Evolutionary conservation across 2,113 vertebrate genomes (phyloP), one percentile per base, ranked within the genome.

Genomic region (Platichthys stellatus): DNA sequence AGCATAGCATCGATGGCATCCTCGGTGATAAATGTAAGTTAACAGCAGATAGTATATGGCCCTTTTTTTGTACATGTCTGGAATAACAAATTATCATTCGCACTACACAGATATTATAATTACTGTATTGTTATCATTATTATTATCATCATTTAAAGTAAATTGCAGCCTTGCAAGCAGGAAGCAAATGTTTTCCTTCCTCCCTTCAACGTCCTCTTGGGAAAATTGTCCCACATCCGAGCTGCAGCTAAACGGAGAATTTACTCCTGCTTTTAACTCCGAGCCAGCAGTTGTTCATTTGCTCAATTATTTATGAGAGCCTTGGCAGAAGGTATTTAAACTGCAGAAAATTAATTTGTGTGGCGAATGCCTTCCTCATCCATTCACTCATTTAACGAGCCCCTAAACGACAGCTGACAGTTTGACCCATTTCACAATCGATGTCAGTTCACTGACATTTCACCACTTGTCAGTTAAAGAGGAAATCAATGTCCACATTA

Each of bases 1-100:
- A 99, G 83, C 98, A 99, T 93, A 99, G 98, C 93, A 99, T 99
- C 83, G 98, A 99, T 18, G 98, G 98, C 89, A 99, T 99, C 92
- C 93, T 99, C 91, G 98, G 97, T 82, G 98, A 99, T 95, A 99
- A 99, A 98, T 98, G 97, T 99, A 95, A 93, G 93, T 90, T 90
- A 89, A 89, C 90, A 81, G 82, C 89, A 88, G 78, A 89, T 81
- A 86, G 26, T 81, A 81, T 88, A 76, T 89, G 84, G 86, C 84
- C 84, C 83, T 88, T 84, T 84, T 28, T 28, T 80, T 86, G 63
- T 15, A 76, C 67, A 65, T 88, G 82, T 84, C 59, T 82, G 67
- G 86, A 81, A 81, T 67, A 49, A 66, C 31, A 45, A 83, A 79
- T 59, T 35, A 76, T 68, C 71, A 74, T 76, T 60, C 3, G 3